phyloP scores from a whole-genome alignment of 1,140 invertebrate genomes.

The Cydia splendana region DNA sequence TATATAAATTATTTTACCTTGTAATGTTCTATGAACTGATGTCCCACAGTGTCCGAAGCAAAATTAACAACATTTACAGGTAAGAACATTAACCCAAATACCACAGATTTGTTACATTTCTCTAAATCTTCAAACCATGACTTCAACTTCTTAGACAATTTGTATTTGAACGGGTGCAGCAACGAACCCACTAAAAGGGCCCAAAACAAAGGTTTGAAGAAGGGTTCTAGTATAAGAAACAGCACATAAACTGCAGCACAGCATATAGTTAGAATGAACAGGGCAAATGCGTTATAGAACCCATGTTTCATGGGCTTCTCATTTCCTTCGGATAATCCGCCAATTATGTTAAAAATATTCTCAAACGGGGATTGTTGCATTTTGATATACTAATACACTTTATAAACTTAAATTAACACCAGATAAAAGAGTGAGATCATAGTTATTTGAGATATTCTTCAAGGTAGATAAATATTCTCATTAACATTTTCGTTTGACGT shows the following conservation, averaged over 20 bases:
- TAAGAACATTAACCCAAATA: conserved; percentile 86
- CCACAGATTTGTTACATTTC: conserved; percentile 81
- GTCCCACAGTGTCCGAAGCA: conserved; percentile 86
- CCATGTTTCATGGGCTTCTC: conserved; percentile 94
- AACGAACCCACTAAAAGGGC: conserved; percentile 94
- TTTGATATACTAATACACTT: conserved; percentile 15
- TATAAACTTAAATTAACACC: conserved; percentile 31
- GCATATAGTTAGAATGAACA: conserved; percentile 84
- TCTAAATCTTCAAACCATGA: conserved; percentile 86
- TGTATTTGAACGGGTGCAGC: conserved; percentile 93
- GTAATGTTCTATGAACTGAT: conserved; percentile 81
- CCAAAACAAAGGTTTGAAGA: conserved; percentile 96
- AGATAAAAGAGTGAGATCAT: conserved; percentile 29
- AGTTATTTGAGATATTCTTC: conserved; percentile 19
- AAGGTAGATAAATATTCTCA: conserved; percentile 1
- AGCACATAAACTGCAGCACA: conserved; percentile 87
- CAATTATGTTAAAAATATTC: conserved; percentile 75
- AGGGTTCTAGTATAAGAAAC: conserved; percentile 90
- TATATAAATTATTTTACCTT: conserved; percentile 72
- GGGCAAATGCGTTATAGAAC: conserved; percentile 91
- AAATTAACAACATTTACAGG: conserved; percentile 87
- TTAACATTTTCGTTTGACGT: conserved; percentile 16
- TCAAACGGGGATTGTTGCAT: conserved; percentile 77
- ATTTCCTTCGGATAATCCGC: conserved; percentile 74
- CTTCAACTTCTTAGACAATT: conserved; percentile 84